A percentile compares a stretch with the other conserved stretches of the same genome.
These are phyloP conservation scores for Salvelinus namaycush DNA, from an alignment of 2,113 vertebrate species.

Conservation along the genomic window DNA sequence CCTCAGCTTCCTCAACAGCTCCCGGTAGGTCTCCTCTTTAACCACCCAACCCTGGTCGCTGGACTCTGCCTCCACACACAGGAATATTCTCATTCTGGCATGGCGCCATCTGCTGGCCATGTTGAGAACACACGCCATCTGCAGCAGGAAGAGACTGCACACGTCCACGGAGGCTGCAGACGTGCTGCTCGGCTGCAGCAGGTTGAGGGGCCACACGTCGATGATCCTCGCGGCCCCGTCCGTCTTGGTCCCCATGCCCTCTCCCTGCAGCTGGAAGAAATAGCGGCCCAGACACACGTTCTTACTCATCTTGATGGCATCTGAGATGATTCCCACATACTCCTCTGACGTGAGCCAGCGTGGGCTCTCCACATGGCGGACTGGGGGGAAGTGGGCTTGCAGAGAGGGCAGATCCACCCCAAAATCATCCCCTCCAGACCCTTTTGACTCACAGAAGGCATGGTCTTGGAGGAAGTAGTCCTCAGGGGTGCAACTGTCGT, in stretches of 20 bases:
- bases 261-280: constrained; percentile 75
- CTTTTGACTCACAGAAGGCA: constrained; percentile 72
- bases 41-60: constrained; percentile 80
- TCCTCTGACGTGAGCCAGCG: constrained; percentile 79
- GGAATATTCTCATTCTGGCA: constrained; percentile 84
- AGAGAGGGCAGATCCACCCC: constrained; percentile 81
- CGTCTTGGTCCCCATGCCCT: constrained; percentile 54
- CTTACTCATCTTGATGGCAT: constrained; percentile 91
- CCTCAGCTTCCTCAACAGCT: constrained; percentile 82
- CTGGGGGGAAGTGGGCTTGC: constrained; percentile 85
- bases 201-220: constrained; percentile 91
- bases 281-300: constrained; percentile 85
- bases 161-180: constrained; percentile 77
- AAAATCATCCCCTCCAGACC: constrained; percentile 74
- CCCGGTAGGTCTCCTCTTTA: constrained; percentile 81
- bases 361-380: constrained; percentile 76
- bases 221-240: constrained; percentile 69
- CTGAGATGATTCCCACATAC: constrained; percentile 85
- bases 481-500: constrained; percentile 81
- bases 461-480: constrained; percentile 87
- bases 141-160: constrained; percentile 88
- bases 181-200: constrained; percentile 75
- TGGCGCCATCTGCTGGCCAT: constrained; percentile 88
- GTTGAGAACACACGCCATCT: constrained; percentile 91
- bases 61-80: constrained; percentile 80